Conservation (phyloP, 2,797 vertebrate genomes). For the Gallinago stenura region DNA sequence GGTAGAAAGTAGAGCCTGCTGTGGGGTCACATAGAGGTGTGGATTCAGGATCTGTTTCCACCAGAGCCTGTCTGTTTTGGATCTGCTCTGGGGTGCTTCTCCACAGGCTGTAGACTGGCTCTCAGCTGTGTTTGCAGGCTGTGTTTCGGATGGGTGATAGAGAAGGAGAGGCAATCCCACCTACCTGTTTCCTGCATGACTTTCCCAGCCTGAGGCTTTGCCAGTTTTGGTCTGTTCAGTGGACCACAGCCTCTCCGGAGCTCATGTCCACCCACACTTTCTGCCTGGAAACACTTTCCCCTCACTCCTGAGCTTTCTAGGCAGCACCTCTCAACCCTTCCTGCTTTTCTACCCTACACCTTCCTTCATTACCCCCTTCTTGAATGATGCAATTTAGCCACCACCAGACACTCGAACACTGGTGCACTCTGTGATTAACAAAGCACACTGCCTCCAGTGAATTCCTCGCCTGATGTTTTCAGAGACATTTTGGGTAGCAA, state of each 20-base stretch:
- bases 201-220: neutral
- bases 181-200: neutral
- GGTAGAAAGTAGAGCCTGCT: neutral
- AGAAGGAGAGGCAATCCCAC: neutral
- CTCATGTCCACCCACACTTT: neutral
- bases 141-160: neutral
- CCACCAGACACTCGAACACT: neutral
- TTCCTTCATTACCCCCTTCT: neutral
- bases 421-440: neutral
- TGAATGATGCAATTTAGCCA: neutral
- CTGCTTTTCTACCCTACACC: neutral
- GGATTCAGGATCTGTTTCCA: neutral
- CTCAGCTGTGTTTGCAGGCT: neutral
- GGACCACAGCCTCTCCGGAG: neutral
- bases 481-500: neutral
- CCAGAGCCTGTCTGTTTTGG: rapidly evolving
- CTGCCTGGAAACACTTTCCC: neutral
- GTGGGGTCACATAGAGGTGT: rapidly evolving
- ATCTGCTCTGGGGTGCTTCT: neutral
- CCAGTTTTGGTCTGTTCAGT: neutral
- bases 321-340: neutral
- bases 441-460: neutral
- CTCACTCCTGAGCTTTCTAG: neutral
- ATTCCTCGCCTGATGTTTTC: neutral
- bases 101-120: neutral